phyloP scores from a whole-genome alignment of 2,888 invertebrate species.

The Aplocera efformata region DNA sequence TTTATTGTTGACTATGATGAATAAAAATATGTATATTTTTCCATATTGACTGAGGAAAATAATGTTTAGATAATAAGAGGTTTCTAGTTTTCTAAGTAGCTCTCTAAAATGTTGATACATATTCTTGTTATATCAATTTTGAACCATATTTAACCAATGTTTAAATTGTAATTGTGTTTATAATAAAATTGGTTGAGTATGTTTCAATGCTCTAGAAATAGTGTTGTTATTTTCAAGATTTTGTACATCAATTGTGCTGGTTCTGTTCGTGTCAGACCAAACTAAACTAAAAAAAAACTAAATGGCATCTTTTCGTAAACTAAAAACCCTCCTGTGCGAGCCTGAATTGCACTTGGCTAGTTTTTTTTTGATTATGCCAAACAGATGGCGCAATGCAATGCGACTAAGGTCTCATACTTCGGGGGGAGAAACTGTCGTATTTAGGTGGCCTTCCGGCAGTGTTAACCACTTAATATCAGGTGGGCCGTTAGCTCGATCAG shows the following conservation, averaged over 20 bases:
- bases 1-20: slow-evolving; percentile 33
- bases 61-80: slow-evolving; percentile 27
- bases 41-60: slow-evolving; percentile 43
- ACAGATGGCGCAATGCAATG: no score
- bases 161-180: slow-evolving; percentile 1
- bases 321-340: no score
- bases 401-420: no score
- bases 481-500: no score
- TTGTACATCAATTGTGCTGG: slow-evolving; percentile 2
- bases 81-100: slow-evolving; percentile 53
- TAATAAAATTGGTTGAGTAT: slow-evolving; percentile 13
- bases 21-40: slow-evolving; percentile 39
- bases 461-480: no score
- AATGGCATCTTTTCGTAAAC: no score
- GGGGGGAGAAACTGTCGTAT: no score
- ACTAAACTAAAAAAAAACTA: no score
- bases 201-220: slow-evolving; percentile 23
- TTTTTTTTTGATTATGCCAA: no score
- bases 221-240: slow-evolving; percentile 12
- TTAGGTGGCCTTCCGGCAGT: no score
- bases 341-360: no score
- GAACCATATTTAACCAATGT: slow-evolving; percentile 11
- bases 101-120: slow-evolving; percentile 50
- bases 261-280: no score
- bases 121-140: slow-evolving; percentile 20